Conservation (phyloP, 2,888 invertebrate species). For the Eupithecia exiguata region DNA sequence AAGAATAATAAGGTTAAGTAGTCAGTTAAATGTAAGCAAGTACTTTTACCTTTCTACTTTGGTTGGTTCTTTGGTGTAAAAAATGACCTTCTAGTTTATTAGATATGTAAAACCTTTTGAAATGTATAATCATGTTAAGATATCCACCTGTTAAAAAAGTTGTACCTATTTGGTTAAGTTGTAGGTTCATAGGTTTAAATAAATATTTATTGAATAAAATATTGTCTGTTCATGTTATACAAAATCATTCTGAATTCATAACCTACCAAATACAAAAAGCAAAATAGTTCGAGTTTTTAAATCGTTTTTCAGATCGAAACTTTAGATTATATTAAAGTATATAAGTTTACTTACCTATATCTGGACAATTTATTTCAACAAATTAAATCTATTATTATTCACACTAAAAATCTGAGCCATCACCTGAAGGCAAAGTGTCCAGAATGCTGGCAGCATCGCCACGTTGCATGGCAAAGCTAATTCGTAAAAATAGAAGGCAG, state of each 20-base stretch:
- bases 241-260: background rate
- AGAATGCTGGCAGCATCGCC: too few relatives aligned
- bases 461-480: too few relatives aligned
- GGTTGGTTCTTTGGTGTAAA: background rate
- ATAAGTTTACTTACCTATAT: background rate
- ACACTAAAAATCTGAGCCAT: too few relatives aligned
- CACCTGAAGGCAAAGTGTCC: too few relatives aligned
- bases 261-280: too few relatives aligned
- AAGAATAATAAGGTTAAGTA: slow-evolving; percentile 1
- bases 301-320: background rate
- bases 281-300: background rate
- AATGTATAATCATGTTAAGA: background rate
- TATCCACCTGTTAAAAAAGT: background rate
- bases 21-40: background rate
- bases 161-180: background rate
- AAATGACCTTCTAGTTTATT: background rate
- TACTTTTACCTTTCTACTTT: background rate
- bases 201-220: slow-evolving; percentile 23
- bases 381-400: too few relatives aligned
- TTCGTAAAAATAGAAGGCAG: too few relatives aligned
- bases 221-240: slow-evolving; percentile 22
- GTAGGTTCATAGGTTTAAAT: slow-evolving; percentile 11
- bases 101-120: background rate
- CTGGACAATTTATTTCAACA: too few relatives aligned
- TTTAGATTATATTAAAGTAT: background rate